These are phyloP conservation scores for Heliconius ethilla DNA, from an alignment of 2,888 invertebrate genomes.

Conservation along the genomic window DNA sequence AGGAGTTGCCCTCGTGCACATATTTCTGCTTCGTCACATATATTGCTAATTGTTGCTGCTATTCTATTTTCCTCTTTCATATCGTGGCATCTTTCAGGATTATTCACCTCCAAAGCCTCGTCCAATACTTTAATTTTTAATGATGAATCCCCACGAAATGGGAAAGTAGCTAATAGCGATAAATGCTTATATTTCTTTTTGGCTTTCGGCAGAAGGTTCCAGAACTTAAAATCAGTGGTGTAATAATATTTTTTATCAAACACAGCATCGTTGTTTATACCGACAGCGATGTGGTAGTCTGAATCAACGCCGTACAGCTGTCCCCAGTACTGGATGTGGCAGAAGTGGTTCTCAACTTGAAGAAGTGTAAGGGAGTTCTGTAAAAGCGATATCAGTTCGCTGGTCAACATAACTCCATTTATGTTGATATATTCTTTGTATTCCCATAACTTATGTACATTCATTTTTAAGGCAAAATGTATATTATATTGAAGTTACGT, in stretches of 20 bases:
- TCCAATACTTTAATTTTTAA: conserved; percentile 76
- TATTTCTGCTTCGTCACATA: conserved; percentile 88
- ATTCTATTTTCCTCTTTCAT: conserved; percentile 91
- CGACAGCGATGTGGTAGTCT: conserved; percentile 93
- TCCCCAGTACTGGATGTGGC: conserved; percentile 92
- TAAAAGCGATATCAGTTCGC: conserved; percentile 87
- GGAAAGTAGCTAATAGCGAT: conserved; percentile 69
- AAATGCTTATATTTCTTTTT: conserved; percentile 73
- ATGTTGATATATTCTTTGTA: conserved; percentile 73
- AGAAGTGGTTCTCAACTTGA: conserved; percentile 92
- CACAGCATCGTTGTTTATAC: conserved; percentile 89
- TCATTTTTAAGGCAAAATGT: conserved; percentile 53
- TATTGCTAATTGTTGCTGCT: conserved; percentile 86
- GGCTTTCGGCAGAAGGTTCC: conserved; percentile 79
- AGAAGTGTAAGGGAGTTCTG: conserved; percentile 90
- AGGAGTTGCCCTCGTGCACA: conserved; percentile 90
- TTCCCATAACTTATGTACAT: conserved; percentile 76
- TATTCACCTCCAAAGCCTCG: conserved; percentile 66
- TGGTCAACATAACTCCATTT: conserved; percentile 86
- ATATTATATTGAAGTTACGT: background rate
- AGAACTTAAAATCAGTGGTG: conserved; percentile 86
- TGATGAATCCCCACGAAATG: conserved; percentile 79
- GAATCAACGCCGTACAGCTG: conserved; percentile 87
- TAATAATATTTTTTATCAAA: conserved; percentile 89
- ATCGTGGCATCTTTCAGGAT: conserved; percentile 71